phyloP scores from a whole-genome alignment of 2,797 vertebrate species.

The Pipistrellus pygmaeus region DNA sequence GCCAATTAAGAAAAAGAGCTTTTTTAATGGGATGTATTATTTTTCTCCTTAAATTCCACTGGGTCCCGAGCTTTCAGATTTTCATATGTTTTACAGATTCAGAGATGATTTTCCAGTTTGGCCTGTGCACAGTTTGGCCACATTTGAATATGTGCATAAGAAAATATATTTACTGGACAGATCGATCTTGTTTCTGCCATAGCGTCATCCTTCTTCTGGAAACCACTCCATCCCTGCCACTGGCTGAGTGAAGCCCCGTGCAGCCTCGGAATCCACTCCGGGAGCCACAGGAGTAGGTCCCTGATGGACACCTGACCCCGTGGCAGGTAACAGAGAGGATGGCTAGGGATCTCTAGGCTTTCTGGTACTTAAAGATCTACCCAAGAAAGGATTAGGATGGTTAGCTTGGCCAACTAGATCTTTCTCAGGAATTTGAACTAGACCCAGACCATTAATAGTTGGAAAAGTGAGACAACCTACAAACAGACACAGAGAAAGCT shows the following conservation, averaged over 20 bases:
- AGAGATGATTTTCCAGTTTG: conserved; percentile 68
- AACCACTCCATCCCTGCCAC: not conserved
- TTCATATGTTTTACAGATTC: conserved; percentile 76
- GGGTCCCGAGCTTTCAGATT: conserved; percentile 66
- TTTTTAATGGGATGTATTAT: conserved; percentile 70
- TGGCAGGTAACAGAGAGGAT: not conserved
- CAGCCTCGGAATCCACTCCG: not conserved
- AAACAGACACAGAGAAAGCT: not conserved
- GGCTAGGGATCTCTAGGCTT: not conserved
- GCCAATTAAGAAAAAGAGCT: conserved; percentile 78
- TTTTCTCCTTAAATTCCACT: conserved; percentile 76
- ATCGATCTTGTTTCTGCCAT: conserved; percentile 14
- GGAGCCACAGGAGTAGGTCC: not conserved
- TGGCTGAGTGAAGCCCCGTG: not conserved
- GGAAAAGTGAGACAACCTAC: not conserved
- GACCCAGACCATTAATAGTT: not conserved
- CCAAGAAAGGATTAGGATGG: not conserved
- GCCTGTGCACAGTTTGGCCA: conserved; percentile 52
- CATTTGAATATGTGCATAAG: conserved; percentile 70
- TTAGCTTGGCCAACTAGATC: not conserved
- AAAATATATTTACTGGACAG: conserved; percentile 74
- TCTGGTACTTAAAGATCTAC: not conserved
- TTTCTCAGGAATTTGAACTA: not conserved
- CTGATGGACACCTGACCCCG: not conserved
- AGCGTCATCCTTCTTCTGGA: not conserved